Base-by-base conservation (phyloP, 2,113 vertebrate genomes). In the Oryctolagus cuniculus region DNA sequence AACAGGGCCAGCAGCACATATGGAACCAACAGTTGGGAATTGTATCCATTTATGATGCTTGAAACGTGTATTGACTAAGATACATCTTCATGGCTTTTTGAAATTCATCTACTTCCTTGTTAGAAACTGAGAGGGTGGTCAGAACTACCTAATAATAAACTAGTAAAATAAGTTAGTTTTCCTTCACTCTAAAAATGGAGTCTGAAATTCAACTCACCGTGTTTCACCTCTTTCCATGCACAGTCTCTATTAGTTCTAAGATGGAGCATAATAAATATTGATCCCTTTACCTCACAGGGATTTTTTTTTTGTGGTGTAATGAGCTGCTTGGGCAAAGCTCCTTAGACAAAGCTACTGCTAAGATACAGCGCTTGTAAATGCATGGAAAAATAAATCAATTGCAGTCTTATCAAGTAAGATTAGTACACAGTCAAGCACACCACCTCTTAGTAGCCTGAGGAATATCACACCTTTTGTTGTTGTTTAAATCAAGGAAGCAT, bases 291-390 rank as follows among this genome's bases (percentile, higher is more conserved):
- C 63, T 95, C 75, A 91, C 69, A 87, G 80, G 87, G 83, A 75
- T 49, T 84, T 89, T 82, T 89, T 91, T 77, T 78, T 38, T 70
- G 74, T 80, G 63, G n/a, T 84, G 24, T 96, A 96, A 97, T 96
- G 94, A 95, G 93, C 74, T 92, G 49, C 70, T 91, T 73, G 34
- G 72, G 36, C 49, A 96, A 91, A 95, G 73, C 89, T 96, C 89
- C 84, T 93, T 63, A 80, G 96, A 96, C 82, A 96, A 89, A 95
- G n/a, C n/a, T 72, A 79, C 87, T 91, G 84, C 67, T 87, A 95
- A 95, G 87, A 82, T 69, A 96, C 10, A 96, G 80, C 75, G 73
- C 91, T 95, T 97, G 72, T 87, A 97, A 96, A 95, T 91, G 61
- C 83, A 94, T 87, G 17, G 44, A 74, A 96, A 94, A 96, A 89